Evolutionary conservation across 2,797 vertebrate genomes (phyloP).

Genomic region (Sebastes diploproa): DNA sequence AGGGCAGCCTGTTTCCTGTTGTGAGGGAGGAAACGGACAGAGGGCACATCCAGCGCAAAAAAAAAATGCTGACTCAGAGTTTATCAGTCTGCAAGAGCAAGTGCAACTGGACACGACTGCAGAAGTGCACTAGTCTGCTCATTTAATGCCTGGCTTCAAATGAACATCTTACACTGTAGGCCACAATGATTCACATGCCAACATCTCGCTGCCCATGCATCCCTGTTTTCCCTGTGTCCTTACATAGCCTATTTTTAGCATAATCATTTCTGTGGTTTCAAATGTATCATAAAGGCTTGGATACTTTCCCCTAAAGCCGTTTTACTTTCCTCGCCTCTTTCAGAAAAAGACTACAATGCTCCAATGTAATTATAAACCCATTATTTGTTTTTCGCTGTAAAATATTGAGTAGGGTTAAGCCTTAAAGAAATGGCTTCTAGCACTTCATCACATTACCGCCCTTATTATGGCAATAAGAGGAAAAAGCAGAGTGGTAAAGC

Average conservation of each 20-base stretch:
- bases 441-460: conserved; percentile 47
- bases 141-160: conserved; percentile 53
- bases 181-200: neutral
- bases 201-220: neutral
- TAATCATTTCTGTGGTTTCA: conserved; percentile 2
- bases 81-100: conserved; percentile 73
- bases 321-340: conserved; percentile 28
- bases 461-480: conserved; percentile 32
- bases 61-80: conserved; percentile 62
- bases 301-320: conserved; percentile 23
- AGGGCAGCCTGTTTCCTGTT: conserved; percentile 71
- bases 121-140: conserved; percentile 49
- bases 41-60: conserved; percentile 22
- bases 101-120: conserved; percentile 72
- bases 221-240: neutral
- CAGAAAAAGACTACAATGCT: conserved; percentile 26
- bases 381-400: conserved; percentile 62
- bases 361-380: conserved; percentile 53
- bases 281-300: conserved; percentile 13
- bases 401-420: conserved; percentile 55
- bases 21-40: conserved; percentile 53
- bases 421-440: conserved; percentile 52
- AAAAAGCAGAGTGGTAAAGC: neutral
- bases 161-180: conserved; percentile 15
- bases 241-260: neutral